A percentile compares a stretch with the other conserved stretches of the same genome.
These are phyloP conservation scores for Lamproptera curius DNA, from an alignment of 2,888 invertebrate species.

Conservation along the genomic window DNA sequence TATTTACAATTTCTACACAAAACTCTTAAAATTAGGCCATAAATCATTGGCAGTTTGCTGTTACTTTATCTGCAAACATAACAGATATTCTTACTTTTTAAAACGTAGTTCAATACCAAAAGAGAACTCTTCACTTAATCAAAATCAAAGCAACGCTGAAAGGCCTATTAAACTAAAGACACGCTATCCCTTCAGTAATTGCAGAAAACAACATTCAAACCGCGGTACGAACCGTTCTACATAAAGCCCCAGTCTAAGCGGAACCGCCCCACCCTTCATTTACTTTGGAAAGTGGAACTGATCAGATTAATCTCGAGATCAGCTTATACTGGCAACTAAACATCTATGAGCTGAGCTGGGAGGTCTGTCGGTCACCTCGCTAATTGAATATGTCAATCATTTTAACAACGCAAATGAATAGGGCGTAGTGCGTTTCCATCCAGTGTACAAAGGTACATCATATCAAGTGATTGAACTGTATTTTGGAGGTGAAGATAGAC, in stretches of 20 bases:
- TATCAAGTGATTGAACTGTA: constrained; percentile 27
- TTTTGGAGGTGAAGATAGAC: constrained; percentile 25
- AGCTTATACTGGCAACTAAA: constrained; percentile 42
- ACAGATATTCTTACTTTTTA: no score
- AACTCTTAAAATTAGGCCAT: no score
- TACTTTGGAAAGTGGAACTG: no score
- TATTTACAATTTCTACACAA: no score
- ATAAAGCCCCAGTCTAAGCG: constrained; percentile 35
- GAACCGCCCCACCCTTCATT: constrained; percentile 32
- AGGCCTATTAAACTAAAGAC: constrained; percentile 66
- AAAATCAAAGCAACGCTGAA: constrained; percentile 50
- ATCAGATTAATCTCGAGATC: constrained; percentile 28
- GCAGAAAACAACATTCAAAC: constrained; percentile 71
- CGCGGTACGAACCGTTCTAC: constrained; percentile 58
- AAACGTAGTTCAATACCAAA: constrained; percentile 28
- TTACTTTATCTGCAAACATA: no score
- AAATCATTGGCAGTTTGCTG: no score
- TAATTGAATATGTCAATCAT: constrained; percentile 90
- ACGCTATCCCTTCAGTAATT: constrained; percentile 66
- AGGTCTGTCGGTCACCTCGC: constrained; percentile 80
- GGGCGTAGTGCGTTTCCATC: constrained; percentile 55
- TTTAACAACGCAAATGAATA: constrained; percentile 83
- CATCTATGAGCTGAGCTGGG: constrained; percentile 69
- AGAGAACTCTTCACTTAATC: constrained; percentile 34
- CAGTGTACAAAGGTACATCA: constrained; percentile 44